Evolutionary conservation across 2,797 vertebrate genomes (phyloP).

Genomic region (Trachops cirrhosus): DNA sequence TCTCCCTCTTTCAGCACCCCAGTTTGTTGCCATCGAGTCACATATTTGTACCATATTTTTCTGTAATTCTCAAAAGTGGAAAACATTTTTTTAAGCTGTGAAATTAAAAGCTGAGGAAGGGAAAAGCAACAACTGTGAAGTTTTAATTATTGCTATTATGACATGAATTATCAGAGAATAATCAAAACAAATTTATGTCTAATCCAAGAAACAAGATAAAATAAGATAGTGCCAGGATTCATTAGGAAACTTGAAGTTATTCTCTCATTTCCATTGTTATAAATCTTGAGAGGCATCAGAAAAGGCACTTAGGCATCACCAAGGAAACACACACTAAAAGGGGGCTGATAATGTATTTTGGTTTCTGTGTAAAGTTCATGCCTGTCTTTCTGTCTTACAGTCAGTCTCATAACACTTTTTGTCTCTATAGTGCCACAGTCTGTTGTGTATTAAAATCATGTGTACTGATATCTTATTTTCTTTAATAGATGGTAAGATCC

Average conservation of each 20-base stretch:
- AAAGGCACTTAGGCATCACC: constrained; percentile 1
- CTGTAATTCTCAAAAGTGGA: constrained; percentile 51
- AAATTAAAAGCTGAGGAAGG: constrained; percentile 30
- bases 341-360: constrained; percentile 51
- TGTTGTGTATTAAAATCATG: neutral
- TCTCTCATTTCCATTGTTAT: constrained; percentile 57
- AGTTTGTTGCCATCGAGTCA: constrained; percentile 13
- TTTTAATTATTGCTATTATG: constrained; percentile 74
- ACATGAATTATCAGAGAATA: constrained; percentile 74
- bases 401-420: neutral
- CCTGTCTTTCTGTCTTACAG: constrained; percentile 50
- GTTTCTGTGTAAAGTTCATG: constrained; percentile 55
- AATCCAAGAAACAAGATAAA: constrained; percentile 68
- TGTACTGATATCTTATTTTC: neutral
- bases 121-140: constrained; percentile 46
- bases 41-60: neutral
- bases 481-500: neutral
- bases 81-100: constrained; percentile 10
- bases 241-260: constrained; percentile 55
- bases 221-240: constrained; percentile 64
- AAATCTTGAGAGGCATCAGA: constrained; percentile 66
- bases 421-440: neutral
- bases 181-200: constrained; percentile 77
- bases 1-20: constrained; percentile 6
- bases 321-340: constrained; percentile 16